A percentile compares a stretch with the other conserved stretches of the same genome.
Conservation (phyloP, 2,888 invertebrate species). For the Ormyrus labotus region DNA sequence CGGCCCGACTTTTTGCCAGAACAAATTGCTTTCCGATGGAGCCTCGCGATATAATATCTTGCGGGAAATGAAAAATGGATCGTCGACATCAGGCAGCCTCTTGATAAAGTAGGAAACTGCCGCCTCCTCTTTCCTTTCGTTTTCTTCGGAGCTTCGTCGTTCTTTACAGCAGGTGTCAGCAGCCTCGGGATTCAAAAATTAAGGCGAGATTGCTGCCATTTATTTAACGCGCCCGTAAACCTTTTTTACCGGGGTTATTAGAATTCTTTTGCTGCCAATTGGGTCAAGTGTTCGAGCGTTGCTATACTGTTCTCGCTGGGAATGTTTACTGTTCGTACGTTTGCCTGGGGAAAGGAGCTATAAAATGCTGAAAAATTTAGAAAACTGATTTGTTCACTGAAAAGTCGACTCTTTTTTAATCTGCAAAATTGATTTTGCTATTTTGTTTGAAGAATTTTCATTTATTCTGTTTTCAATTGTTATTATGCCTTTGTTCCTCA, state of each 20-base stretch:
- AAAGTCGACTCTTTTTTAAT: too few relatives aligned
- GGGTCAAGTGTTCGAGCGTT: not conserved
- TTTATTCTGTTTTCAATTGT: too few relatives aligned
- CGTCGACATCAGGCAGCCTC: not conserved
- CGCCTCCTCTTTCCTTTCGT: not conserved
- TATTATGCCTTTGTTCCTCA: too few relatives aligned
- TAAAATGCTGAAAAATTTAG: too few relatives aligned
- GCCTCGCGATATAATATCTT: slow-evolving; percentile 2
- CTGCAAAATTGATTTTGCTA: too few relatives aligned
- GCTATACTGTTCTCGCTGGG: not conserved
- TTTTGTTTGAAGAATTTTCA: too few relatives aligned
- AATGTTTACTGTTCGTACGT: too few relatives aligned
- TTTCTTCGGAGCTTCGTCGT: not conserved
- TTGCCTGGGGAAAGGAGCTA: too few relatives aligned
- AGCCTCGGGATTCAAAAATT: slow-evolving; percentile 12
- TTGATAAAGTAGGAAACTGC: slow-evolving; percentile 31
- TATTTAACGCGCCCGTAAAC: not conserved
- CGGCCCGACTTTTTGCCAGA: not conserved
- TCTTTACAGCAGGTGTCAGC: slow-evolving; percentile 32
- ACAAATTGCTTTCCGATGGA: slow-evolving; percentile 15
- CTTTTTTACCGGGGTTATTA: not conserved
- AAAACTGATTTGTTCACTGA: too few relatives aligned
- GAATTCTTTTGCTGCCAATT: not conserved
- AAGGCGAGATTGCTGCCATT: not conserved
- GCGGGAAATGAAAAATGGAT: slow-evolving; percentile 25